These are phyloP conservation scores for Hedychridium roseum DNA, from an alignment of 2,888 invertebrate species.

Conservation along the genomic window DNA sequence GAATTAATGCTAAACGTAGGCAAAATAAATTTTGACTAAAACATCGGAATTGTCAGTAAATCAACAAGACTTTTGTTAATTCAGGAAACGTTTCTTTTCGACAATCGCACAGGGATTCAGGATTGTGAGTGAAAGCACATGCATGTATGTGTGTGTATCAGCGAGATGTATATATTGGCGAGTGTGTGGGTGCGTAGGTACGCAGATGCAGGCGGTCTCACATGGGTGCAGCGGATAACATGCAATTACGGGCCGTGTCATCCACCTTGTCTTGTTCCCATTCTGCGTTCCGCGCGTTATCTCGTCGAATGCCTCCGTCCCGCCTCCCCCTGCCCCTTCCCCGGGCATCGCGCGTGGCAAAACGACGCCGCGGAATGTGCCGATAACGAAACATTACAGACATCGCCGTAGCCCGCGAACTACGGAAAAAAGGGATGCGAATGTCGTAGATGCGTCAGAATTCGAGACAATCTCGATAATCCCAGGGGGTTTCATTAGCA, in stretches of 20 bases:
- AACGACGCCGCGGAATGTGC: slow-evolving; percentile 43
- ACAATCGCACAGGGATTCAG: background rate
- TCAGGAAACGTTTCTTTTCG: too few species aligned
- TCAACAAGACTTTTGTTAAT: too few species aligned
- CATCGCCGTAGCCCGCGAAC: too few species aligned
- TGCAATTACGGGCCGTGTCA: slow-evolving; percentile 62
- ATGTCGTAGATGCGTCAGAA: too few species aligned
- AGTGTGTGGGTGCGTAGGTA: background rate
- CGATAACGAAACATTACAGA: slow-evolving; percentile 46
- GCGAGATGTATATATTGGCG: background rate
- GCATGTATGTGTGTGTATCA: background rate
- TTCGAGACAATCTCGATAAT: too few species aligned
- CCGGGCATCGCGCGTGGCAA: too few species aligned
- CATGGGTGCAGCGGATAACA: slow-evolving; percentile 52
- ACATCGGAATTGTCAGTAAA: too few species aligned
- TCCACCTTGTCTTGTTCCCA: slow-evolving; percentile 59
- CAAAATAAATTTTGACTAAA: too few species aligned
- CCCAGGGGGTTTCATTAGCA: too few species aligned
- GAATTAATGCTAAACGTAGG: too few species aligned
- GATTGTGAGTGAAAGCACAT: background rate
- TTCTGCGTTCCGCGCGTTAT: slow-evolving; percentile 53
- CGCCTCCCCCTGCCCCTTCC: too few species aligned
- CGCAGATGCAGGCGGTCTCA: slow-evolving; percentile 7
- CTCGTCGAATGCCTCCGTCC: slow-evolving; percentile 50
- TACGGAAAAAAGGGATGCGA: too few species aligned